A percentile compares a stretch with the other conserved stretches of the same genome.
These are phyloP conservation scores for Bergia puertoricense DNA, from an alignment of 92 coral and sea anemone genomes.

Conservation along the genomic window DNA sequence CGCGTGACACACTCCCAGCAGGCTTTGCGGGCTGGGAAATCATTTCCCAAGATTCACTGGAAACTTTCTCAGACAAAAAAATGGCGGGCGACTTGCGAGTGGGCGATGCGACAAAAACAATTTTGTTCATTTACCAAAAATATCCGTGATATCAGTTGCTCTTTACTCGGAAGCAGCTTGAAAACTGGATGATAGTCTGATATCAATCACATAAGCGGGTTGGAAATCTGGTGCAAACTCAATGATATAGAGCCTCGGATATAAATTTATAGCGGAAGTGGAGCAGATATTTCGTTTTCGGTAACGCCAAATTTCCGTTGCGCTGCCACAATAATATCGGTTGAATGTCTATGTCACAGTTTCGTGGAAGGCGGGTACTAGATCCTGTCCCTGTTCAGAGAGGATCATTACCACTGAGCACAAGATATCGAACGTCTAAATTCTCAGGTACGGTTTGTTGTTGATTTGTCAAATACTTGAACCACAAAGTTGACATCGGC, in stretches of 20 bases:
- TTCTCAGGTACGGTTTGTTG: slow-evolving; percentile 61
- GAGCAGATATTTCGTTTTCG: slow-evolving; percentile 7
- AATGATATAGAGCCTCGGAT: slow-evolving; percentile 5
- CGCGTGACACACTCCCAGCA: slow-evolving; percentile 29
- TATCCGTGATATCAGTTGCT: slow-evolving; percentile 30
- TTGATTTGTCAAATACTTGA: not conserved
- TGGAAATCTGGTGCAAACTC: not conserved
- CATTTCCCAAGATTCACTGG: slow-evolving; percentile 17
- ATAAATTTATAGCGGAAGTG: slow-evolving; percentile 36
- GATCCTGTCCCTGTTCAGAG: slow-evolving; percentile 80
- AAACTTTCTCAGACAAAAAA: slow-evolving; percentile 34
- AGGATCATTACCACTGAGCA: slow-evolving; percentile 63
- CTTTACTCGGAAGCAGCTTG: not conserved
- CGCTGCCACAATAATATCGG: slow-evolving; percentile 4
- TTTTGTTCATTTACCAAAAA: slow-evolving; percentile 37
- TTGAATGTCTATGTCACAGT: slow-evolving; percentile 52
- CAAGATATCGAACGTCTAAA: slow-evolving; percentile 62
- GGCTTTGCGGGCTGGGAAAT: not conserved
- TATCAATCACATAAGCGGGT: not conserved
- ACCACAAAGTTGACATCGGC: not conserved
- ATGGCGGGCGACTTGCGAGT: slow-evolving; percentile 47
- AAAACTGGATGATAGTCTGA: not conserved
- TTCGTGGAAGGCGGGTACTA: slow-evolving; percentile 82
- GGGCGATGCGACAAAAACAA: slow-evolving; percentile 37
- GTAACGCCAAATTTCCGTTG: slow-evolving; percentile 1